Evolutionary conservation across 1,140 invertebrate genomes (phyloP).

Genomic region (Drosophila nasuta): DNA sequence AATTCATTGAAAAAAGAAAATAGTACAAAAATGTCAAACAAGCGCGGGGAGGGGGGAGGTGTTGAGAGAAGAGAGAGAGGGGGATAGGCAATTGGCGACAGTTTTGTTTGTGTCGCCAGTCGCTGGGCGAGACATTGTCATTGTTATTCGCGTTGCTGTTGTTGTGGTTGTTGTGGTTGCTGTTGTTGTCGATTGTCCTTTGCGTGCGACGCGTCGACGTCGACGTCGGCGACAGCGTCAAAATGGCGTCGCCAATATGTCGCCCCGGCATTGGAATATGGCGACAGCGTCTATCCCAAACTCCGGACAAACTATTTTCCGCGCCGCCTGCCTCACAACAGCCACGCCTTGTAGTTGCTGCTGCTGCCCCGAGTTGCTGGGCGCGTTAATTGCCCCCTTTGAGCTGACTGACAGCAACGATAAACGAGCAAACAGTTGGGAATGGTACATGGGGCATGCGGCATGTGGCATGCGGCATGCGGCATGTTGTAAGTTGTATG

Average conservation of each 20-base stretch:
- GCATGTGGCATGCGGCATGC: slow-evolving; percentile 4
- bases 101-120: slow-evolving; percentile 55
- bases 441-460: slow-evolving; percentile 12
- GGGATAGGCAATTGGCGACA: slow-evolving; percentile 43
- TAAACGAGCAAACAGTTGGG: slow-evolving; percentile 80
- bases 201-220: slow-evolving; percentile 42
- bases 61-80: background rate
- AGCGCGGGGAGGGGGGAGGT: background rate
- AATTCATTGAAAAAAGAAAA: slow-evolving; percentile 53
- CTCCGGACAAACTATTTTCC: slow-evolving; percentile 37
- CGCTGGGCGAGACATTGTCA: slow-evolving; percentile 21
- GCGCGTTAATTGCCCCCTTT: slow-evolving; percentile 81
- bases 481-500: slow-evolving; percentile 10
- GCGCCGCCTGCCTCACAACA: slow-evolving; percentile 25
- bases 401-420: slow-evolving; percentile 80
- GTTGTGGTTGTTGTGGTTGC: slow-evolving; percentile 30
- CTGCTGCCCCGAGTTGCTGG: slow-evolving; percentile 44
- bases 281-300: slow-evolving; percentile 51
- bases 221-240: slow-evolving; percentile 59
- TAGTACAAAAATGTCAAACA: slow-evolving; percentile 34
- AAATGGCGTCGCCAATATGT: slow-evolving; percentile 82
- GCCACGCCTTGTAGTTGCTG: slow-evolving; percentile 18
- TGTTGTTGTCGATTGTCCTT: slow-evolving; percentile 52
- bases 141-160: slow-evolving; percentile 33
- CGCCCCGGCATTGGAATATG: slow-evolving; percentile 66